phyloP scores from a whole-genome alignment of 2,888 invertebrate species.

The Hypselothyrea guttata region DNA sequence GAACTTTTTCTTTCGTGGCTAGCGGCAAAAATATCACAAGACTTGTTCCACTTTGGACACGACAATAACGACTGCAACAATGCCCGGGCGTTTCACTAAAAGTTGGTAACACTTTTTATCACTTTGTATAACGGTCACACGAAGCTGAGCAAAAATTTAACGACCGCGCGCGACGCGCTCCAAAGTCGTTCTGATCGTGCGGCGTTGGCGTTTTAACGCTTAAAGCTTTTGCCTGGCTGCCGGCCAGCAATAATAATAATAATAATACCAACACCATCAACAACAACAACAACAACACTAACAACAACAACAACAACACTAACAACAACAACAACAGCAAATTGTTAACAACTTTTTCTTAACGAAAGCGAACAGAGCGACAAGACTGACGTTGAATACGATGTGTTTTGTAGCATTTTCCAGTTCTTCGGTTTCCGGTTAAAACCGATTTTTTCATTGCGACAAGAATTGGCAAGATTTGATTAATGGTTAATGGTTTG shows the following conservation, averaged over 20 bases:
- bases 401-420: constrained; percentile 21
- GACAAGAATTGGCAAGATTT: constrained; percentile 19
- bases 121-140: too few relatives aligned
- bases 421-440: constrained; percentile 56
- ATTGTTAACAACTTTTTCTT: constrained; percentile 70
- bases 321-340: constrained; percentile 45
- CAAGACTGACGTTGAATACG: constrained; percentile 21
- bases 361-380: constrained; percentile 60
- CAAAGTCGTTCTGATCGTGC: constrained; percentile 79
- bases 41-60: constrained; percentile 36
- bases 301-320: constrained; percentile 13
- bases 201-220: constrained; percentile 63
- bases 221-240: constrained; percentile 70
- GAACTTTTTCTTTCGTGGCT: not conserved
- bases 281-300: constrained; percentile 32
- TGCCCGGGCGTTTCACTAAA: constrained; percentile 3
- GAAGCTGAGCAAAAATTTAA: constrained; percentile 31
- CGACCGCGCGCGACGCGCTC: constrained; percentile 77
- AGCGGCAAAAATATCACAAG: constrained; percentile 11
- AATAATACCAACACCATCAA: constrained; percentile 27
- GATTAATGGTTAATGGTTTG: not conserved
- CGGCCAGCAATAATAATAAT: constrained; percentile 32
- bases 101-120: constrained; percentile 19
- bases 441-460: constrained; percentile 46
- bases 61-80: not conserved